A percentile compares a stretch with the other conserved stretches of the same genome.
These are phyloP conservation scores for Agrotis exclamationis DNA, from an alignment of 2,888 invertebrate species.

Conservation along the genomic window DNA sequence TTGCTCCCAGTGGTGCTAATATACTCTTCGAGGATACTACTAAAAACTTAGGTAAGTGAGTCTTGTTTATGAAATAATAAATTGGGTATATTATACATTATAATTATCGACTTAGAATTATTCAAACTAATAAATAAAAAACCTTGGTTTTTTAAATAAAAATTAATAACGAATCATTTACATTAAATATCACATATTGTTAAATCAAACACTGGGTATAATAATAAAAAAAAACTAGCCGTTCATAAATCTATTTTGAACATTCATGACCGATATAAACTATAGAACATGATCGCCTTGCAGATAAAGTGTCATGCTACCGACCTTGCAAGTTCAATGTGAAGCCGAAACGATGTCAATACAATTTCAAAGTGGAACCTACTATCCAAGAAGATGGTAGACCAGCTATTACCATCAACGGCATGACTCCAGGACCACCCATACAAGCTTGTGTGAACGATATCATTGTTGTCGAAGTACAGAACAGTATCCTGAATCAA, in stretches of 20 bases:
- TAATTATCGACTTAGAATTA: too few species aligned
- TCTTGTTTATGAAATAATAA: conserved; percentile 1
- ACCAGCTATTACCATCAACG: conserved; percentile 81
- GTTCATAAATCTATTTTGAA: neutral
- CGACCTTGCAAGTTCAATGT: conserved; percentile 89
- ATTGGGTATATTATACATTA: too few species aligned
- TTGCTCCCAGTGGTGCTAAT: conserved; percentile 76
- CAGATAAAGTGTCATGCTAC: conserved; percentile 83
- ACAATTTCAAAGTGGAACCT: conserved; percentile 83
- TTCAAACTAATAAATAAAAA: too few species aligned
- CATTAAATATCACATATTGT: too few species aligned
- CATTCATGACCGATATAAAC: neutral
- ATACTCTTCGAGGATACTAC: conserved; percentile 82
- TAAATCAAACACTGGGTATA: too few species aligned
- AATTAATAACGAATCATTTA: too few species aligned
- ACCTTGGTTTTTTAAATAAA: too few species aligned
- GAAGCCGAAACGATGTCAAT: conserved; percentile 85
- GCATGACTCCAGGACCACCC: conserved; percentile 87
- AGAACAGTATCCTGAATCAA: conserved; percentile 93
- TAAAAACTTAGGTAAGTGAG: conserved; percentile 78
- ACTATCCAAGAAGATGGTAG: conserved; percentile 76
- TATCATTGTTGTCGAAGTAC: conserved; percentile 93
- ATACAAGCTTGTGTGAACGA: conserved; percentile 94
- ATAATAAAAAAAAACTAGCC: too few species aligned
- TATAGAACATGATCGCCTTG: conserved; percentile 56